Conservation (phyloP, 2,888 invertebrate genomes). For the Cheilosia grossa region DNA sequence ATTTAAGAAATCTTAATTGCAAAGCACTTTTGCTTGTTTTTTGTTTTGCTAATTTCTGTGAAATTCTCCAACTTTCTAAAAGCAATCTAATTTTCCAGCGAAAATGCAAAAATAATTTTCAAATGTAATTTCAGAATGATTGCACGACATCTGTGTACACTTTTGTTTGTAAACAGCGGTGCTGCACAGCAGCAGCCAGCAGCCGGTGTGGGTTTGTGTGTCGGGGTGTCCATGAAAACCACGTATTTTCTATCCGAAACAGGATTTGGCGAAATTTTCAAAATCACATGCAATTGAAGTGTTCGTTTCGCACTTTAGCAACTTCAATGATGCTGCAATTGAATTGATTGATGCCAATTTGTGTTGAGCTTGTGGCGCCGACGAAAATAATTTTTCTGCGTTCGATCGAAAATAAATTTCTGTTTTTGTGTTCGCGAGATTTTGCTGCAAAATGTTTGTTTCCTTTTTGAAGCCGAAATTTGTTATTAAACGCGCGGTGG, state of each 20-base stretch:
- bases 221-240: background rate
- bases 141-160: slow-evolving; percentile 1
- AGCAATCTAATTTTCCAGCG: background rate
- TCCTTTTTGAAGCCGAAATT: too few relatives aligned
- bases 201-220: background rate
- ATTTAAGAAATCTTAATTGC: background rate
- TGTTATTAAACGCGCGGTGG: too few relatives aligned
- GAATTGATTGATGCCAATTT: background rate
- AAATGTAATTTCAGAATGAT: slow-evolving; percentile 5
- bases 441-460: too few relatives aligned
- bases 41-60: background rate
- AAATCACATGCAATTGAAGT: background rate
- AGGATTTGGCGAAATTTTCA: background rate
- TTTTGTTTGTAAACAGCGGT: slow-evolving; percentile 21
- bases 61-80: slow-evolving; percentile 5
- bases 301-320: background rate
- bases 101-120: background rate
- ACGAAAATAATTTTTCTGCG: background rate
- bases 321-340: background rate
- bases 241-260: background rate
- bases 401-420: too few relatives aligned
- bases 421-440: too few relatives aligned
- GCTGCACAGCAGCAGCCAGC: background rate
- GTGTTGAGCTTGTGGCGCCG: background rate
- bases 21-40: background rate